These are phyloP conservation scores for Cotesia glomerata DNA, from an alignment of 1,140 invertebrate genomes.

Conservation along the genomic window DNA sequence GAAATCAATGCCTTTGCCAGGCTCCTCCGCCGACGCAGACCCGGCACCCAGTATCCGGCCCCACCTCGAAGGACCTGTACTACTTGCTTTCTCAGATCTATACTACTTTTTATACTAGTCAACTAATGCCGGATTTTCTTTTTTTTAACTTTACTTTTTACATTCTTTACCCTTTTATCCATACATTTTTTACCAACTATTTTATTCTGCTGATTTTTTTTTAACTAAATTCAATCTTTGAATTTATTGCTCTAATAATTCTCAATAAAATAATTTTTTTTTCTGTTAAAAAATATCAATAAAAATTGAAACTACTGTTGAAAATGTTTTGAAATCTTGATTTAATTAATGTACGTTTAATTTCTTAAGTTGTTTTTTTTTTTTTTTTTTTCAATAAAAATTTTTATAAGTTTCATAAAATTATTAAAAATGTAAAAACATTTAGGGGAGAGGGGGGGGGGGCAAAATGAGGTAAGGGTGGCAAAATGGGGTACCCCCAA, in stretches of 20 bases:
- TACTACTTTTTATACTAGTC: slow-evolving; percentile 22
- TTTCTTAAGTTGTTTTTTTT: too few species aligned
- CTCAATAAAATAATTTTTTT: background rate
- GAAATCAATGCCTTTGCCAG: slow-evolving; percentile 61
- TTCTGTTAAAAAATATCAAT: background rate
- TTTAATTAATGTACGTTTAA: too few species aligned
- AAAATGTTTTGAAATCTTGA: too few species aligned
- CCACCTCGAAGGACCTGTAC: slow-evolving; percentile 31
- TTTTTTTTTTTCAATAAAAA: too few species aligned
- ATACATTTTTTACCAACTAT: background rate
- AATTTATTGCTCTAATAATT: too few species aligned
- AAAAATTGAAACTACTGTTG: too few species aligned
- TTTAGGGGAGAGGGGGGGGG: too few species aligned
- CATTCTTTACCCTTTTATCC: background rate
- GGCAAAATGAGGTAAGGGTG: too few species aligned
- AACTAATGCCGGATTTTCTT: background rate
- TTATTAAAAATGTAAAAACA: too few species aligned
- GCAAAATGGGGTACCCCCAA: too few species aligned
- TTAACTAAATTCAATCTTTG: too few species aligned
- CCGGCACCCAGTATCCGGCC: slow-evolving; percentile 11
- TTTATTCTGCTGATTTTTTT: background rate
- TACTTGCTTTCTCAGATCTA: slow-evolving; percentile 31
- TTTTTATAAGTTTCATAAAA: too few species aligned
- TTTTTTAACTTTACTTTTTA: background rate
- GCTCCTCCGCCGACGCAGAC: slow-evolving; percentile 43